Conservation (phyloP, 2,113 vertebrate species). For the Mobula birostris region DNA sequence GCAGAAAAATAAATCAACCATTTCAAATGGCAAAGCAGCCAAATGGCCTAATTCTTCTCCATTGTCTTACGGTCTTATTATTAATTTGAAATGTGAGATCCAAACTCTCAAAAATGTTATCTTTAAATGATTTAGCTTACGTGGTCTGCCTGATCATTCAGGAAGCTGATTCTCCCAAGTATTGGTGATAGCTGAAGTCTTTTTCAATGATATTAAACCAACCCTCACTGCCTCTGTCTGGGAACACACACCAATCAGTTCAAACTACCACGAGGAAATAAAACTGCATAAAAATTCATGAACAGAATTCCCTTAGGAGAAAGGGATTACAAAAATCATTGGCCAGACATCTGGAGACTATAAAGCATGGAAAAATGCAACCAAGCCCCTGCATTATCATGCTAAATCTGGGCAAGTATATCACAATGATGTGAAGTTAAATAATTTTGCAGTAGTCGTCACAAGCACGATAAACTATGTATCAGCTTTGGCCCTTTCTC, state of each 20-base stretch:
- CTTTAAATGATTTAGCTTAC: background rate
- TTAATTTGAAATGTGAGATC: background rate
- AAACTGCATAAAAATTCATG: background rate
- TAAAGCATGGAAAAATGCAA: background rate
- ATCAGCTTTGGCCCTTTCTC: background rate
- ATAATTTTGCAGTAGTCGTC: background rate
- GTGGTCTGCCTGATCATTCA: background rate
- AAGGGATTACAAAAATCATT: background rate
- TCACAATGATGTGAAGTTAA: background rate
- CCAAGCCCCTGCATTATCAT: background rate
- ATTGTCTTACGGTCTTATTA: background rate
- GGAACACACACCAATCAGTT: background rate
- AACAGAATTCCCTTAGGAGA: background rate
- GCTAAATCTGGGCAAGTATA: background rate
- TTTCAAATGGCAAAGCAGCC: no score
- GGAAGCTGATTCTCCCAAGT: background rate
- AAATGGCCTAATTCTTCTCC: no score
- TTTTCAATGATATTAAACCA: background rate
- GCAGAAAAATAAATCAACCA: no score
- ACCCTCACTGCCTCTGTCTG: background rate
- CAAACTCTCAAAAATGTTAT: background rate
- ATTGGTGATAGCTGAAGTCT: background rate
- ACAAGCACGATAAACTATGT: background rate
- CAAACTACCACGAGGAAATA: background rate
- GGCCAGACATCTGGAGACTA: slow-evolving; percentile 12